phyloP scores from a whole-genome alignment of 1,140 invertebrate genomes.

The Harpegnathos saltator region DNA sequence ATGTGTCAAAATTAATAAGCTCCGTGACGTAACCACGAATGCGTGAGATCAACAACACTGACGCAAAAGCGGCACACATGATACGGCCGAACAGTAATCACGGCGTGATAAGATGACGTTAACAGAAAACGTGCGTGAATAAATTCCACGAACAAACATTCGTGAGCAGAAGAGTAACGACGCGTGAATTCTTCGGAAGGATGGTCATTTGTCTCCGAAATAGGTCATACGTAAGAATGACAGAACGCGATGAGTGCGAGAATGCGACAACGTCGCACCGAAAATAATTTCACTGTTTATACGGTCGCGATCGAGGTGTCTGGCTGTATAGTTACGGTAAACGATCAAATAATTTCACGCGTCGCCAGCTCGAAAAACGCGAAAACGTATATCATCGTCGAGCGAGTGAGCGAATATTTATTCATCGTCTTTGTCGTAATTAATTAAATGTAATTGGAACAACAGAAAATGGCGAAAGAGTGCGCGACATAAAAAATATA shows the following conservation, averaged over 20 bases:
- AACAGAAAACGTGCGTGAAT: too few relatives aligned
- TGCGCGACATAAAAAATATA: too few relatives aligned
- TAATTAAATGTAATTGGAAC: background rate
- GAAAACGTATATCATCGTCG: background rate
- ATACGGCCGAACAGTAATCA: too few relatives aligned
- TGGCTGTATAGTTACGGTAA: constrained; percentile 10
- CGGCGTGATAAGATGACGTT: too few relatives aligned
- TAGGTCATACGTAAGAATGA: constrained; percentile 64
- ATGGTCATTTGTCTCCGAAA: constrained; percentile 63
- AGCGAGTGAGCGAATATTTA: background rate
- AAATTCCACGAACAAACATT: background rate
- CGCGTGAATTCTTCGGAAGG: constrained; percentile 4
- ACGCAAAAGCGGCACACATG: too few relatives aligned
- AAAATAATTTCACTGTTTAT: constrained; percentile 68
- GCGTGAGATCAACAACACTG: too few relatives aligned
- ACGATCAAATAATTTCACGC: constrained; percentile 16
- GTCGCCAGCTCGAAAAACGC: background rate
- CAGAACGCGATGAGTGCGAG: constrained; percentile 37
- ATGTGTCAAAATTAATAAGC: too few relatives aligned
- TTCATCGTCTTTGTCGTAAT: background rate
- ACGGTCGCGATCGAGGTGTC: constrained; percentile 8
- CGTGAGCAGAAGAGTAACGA: background rate
- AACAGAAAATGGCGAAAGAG: background rate
- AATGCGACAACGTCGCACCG: constrained; percentile 42
- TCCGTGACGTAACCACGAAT: too few relatives aligned